Conservation (phyloP, 2,113 vertebrate species). For the Pangasianodon gigas region DNA sequence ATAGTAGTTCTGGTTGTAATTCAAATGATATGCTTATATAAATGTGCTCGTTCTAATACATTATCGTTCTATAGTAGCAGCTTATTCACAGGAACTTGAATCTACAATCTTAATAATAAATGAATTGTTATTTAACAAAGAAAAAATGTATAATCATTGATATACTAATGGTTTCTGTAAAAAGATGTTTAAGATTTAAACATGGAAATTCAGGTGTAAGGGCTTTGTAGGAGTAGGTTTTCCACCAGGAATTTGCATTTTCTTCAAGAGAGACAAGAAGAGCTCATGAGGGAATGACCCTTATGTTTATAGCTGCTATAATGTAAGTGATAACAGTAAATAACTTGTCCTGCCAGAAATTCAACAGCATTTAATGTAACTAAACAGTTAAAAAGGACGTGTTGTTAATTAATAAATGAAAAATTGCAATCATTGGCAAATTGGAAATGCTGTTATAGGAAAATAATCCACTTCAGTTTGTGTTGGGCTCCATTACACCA, state of each 20-base stretch:
- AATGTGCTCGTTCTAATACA: not conserved
- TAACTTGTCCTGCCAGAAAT: not conserved
- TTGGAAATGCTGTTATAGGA: not conserved
- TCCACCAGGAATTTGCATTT: not conserved
- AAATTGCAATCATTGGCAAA: not conserved
- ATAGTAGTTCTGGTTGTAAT: not conserved
- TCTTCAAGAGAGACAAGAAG: not conserved
- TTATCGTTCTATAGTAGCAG: not conserved
- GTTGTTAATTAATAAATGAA: not conserved
- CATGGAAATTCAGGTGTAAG: not conserved
- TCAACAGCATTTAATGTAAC: not conserved
- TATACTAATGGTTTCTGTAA: not conserved
- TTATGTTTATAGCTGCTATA: not conserved
- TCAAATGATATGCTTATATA: not conserved
- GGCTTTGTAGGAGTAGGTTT: not conserved
- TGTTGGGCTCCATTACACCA: too few relatives aligned
- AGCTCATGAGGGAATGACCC: not conserved
- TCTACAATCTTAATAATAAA: not conserved
- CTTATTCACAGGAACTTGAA: not conserved
- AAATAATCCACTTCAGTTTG: not conserved
- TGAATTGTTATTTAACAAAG: not conserved
- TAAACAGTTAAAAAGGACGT: not conserved
- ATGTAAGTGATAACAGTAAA: not conserved
- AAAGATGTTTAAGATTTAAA: not conserved
- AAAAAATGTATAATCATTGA: not conserved